Base-by-base conservation (phyloP, 2,113 vertebrate genomes). In the Phaethon lepturus region DNA sequence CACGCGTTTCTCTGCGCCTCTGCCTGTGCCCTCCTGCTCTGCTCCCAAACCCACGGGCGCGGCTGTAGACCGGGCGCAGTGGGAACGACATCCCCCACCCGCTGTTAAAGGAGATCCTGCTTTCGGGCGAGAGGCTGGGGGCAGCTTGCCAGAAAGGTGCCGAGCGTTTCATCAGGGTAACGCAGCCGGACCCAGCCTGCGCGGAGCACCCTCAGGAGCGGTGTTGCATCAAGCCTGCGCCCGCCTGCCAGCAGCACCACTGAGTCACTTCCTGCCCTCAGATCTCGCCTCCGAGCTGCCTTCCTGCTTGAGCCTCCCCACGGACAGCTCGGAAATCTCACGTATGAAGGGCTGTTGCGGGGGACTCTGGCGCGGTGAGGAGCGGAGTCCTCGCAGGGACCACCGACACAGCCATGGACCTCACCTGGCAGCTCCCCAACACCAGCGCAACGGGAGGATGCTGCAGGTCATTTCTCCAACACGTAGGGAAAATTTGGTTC, bases 231-330 rank as follows among this genome's bases (percentile, higher is more conserved):
- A 77, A 44, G 62, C 55, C 63, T 50, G 92, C 50, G 9, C 67
- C 40, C 2, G 3, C 44, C 80, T 16, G 68, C 68, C 75, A 17
- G 0, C 1, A 72, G 90, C 58, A 24, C 66, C 74, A 17, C 35
- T 69, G 93, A 96, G 90, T 94, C 97, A 90, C 63, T 31, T 90
- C 93, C 95, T 89, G 93, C 87, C 60, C 50, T 26, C 11, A 11
- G 56, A 77, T 42, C 69, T 84, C 1, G 0, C 68, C 68, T 67
- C 67, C 2, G 1, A 79, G 79, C 49, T 59, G 67, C 79, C 40
- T 72, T 10, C 66, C 58, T 86, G 76, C 25, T 14, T 4, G 3
- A 62, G 44, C 67, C 69, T 38, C 50, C 38, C 50, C 49, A 3
- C 1, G 1, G 24, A 62, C n/a, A 40, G 17, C 67, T 64, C 2